These are phyloP conservation scores for Loripinus fragilis DNA, from an alignment of 2,888 invertebrate genomes.

Conservation along the genomic window DNA sequence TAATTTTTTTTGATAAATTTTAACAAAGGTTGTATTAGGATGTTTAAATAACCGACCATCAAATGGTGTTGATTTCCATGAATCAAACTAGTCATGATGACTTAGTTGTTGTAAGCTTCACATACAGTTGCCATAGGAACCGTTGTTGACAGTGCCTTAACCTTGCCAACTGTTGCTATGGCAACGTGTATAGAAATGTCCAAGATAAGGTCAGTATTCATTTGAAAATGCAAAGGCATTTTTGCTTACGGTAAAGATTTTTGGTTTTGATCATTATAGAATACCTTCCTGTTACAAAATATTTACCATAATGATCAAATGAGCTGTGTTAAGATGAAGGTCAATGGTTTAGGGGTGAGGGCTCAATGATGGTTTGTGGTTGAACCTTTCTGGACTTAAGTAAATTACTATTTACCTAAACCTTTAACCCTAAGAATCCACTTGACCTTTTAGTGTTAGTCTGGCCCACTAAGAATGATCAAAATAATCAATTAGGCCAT, in stretches of 20 bases:
- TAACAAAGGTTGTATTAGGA: not conserved
- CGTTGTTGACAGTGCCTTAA: not conserved
- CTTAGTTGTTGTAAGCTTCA: slow-evolving; percentile 48
- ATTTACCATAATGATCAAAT: not conserved
- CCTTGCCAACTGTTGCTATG: slow-evolving; percentile 25
- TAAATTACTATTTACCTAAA: no score
- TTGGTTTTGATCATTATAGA: not conserved
- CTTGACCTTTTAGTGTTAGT: no score
- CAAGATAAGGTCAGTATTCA: slow-evolving; percentile 54
- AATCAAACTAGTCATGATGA: slow-evolving; percentile 49
- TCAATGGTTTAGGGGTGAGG: no score
- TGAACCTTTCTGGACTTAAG: no score
- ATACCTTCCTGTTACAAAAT: no score
- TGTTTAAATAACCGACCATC: not conserved
- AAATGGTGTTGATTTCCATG: slow-evolving; percentile 12
- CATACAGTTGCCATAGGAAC: slow-evolving; percentile 35
- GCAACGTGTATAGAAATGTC: slow-evolving; percentile 25
- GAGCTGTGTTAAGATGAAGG: not conserved
- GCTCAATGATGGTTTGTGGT: no score
- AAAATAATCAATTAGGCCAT: no score
- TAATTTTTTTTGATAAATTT: no score
- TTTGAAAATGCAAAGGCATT: slow-evolving; percentile 28
- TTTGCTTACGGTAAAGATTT: slow-evolving; percentile 6
- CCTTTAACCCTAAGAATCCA: no score
- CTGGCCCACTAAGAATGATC: no score